phyloP scores from a whole-genome alignment of 2,113 vertebrate species.

The Etia nguti region DNA sequence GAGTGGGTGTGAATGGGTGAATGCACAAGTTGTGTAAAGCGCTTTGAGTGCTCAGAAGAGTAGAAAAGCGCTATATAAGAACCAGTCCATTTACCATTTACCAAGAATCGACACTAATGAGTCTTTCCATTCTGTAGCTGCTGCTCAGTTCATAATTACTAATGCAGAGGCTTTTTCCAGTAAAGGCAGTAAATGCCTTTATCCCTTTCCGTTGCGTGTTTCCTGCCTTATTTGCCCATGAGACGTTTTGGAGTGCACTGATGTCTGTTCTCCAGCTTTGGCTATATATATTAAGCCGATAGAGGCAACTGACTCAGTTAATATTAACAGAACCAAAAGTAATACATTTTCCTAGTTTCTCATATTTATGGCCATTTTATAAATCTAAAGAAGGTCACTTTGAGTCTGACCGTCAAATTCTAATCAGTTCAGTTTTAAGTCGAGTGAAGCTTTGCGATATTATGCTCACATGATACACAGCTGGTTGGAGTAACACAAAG shows the following conservation, averaged over 20 bases:
- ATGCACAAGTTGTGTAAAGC: no score
- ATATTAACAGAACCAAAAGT: not conserved
- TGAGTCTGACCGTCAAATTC: not conserved
- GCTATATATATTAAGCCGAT: not conserved
- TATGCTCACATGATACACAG: not conserved
- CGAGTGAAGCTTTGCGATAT: not conserved
- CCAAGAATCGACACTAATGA: not conserved
- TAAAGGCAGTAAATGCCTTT: not conserved
- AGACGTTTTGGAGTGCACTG: not conserved
- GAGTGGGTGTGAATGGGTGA: no score
- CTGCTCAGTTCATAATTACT: not conserved
- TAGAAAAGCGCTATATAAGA: no score
- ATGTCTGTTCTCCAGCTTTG: not conserved
- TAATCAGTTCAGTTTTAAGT: not conserved
- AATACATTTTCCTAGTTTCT: not conserved
- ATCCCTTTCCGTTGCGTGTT: rapidly evolving
- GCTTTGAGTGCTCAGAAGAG: no score
- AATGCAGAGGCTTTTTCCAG: not conserved
- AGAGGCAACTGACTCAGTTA: not conserved
- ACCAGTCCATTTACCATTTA: no score
- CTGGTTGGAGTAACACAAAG: not conserved
- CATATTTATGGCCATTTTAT: not conserved
- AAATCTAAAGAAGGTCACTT: not conserved
- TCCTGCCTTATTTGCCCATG: not conserved
- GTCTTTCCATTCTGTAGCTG: not conserved